phyloP scores from a whole-genome alignment of 2,113 vertebrate species.

The Pelmatolapia mariae region DNA sequence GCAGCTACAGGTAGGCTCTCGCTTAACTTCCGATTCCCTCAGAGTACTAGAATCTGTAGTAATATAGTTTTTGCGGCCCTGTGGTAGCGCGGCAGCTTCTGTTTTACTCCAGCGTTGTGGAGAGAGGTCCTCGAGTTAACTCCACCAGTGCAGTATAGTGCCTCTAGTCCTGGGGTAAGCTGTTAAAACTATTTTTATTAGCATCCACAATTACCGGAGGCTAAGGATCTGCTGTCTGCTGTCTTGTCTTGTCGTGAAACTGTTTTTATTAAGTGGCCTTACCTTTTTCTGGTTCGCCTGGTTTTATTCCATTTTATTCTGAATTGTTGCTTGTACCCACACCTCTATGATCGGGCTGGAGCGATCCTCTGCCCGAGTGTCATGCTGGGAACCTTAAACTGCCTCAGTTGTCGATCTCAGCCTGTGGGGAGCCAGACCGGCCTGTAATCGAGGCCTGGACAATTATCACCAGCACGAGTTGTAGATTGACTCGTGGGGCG shows the following conservation, averaged over 20 bases:
- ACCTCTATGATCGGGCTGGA: no score
- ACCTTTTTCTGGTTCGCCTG: background rate
- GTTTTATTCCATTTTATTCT: background rate
- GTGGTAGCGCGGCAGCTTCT: accelerated
- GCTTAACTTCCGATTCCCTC: background rate
- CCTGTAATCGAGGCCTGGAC: no score
- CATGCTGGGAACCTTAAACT: no score
- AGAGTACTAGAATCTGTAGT: background rate
- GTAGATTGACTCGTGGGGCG: background rate
- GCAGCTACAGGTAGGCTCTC: background rate
- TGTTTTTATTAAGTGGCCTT: background rate
- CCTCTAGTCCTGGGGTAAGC: background rate
- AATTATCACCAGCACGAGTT: background rate
- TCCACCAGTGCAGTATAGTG: background rate
- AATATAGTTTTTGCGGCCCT: background rate
- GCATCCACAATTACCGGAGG: background rate
- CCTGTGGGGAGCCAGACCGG: no score
- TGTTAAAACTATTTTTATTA: background rate
- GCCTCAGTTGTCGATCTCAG: no score
- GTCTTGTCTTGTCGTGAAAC: background rate
- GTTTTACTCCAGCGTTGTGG: background rate
- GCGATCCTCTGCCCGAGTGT: no score
- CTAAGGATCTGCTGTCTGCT: background rate
- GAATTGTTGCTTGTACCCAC: no score
- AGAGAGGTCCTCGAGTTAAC: background rate